These are phyloP conservation scores for Noctuana brunneofusca DNA, from an alignment of 2,888 invertebrate species.

Conservation along the genomic window DNA sequence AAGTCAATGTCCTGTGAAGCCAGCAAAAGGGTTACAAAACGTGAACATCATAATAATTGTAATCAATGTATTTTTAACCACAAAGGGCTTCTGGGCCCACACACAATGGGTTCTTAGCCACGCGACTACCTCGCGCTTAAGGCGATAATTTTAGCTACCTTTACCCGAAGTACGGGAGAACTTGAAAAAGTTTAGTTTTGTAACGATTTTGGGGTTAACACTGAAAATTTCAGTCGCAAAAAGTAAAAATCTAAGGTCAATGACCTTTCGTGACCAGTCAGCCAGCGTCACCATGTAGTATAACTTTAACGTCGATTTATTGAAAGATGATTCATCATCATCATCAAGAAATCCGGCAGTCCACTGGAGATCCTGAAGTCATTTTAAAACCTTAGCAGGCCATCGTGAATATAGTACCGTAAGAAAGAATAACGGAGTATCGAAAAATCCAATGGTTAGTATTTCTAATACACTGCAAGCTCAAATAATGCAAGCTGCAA, in stretches of 20 bases:
- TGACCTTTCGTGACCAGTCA: no score
- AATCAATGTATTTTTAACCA: conserved; percentile 27
- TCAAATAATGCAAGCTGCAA: not conserved
- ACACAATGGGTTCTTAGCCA: conserved; percentile 6
- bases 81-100: conserved; percentile 16
- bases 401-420: no score
- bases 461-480: no score
- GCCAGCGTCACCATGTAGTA: no score
- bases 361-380: no score
- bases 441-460: not conserved
- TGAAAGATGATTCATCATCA: no score
- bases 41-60: conserved; percentile 24
- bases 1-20: no score
- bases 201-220: not conserved
- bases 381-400: no score
- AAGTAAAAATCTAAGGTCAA: no score
- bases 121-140: not conserved
- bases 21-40: conserved; percentile 8
- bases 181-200: not conserved
- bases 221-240: no score
- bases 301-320: no score
- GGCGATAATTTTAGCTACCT: conserved; percentile 12
- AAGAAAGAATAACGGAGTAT: no score
- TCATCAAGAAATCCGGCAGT: not conserved
- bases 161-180: not conserved